Evolutionary conservation across 2,888 invertebrate genomes (phyloP).

Genomic region (Actias luna): DNA sequence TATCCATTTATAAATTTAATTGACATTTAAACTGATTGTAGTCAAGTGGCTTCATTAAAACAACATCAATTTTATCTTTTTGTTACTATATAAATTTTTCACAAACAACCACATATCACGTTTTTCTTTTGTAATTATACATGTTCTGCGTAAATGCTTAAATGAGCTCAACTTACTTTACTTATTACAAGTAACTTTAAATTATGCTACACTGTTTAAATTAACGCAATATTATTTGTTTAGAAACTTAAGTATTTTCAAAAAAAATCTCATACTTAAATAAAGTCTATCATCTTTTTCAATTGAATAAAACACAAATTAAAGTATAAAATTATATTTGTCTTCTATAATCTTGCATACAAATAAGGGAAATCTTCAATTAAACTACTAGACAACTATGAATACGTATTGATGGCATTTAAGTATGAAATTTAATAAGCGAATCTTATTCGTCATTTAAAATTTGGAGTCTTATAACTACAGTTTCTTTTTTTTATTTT

Average conservation of each 20-base stretch:
- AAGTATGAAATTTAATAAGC: neutral
- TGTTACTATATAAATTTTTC: neutral
- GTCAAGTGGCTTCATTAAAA: neutral
- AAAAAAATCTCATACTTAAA: no score
- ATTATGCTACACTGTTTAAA: neutral
- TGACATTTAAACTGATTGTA: constrained; percentile 3
- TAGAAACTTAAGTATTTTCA: no score
- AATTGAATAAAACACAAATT: no score
- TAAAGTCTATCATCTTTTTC: no score
- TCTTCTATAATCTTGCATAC: no score
- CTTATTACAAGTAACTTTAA: neutral
- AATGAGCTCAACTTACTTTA: neutral
- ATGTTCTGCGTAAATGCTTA: neutral
- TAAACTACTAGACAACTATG: neutral
- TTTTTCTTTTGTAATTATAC: neutral
- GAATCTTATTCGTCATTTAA: no score
- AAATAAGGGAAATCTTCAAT: neutral
- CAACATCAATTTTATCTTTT: neutral
- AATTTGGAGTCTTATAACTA: no score
- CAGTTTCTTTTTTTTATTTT: no score
- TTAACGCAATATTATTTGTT: no score
- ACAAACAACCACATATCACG: neutral
- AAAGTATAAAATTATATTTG: no score
- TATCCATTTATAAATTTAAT: neutral
- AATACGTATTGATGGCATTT: neutral